Evolutionary conservation across 2,888 invertebrate genomes (phyloP), one percentile per base, ranked within the genome.

Genomic region (Melolontha melolontha): DNA sequence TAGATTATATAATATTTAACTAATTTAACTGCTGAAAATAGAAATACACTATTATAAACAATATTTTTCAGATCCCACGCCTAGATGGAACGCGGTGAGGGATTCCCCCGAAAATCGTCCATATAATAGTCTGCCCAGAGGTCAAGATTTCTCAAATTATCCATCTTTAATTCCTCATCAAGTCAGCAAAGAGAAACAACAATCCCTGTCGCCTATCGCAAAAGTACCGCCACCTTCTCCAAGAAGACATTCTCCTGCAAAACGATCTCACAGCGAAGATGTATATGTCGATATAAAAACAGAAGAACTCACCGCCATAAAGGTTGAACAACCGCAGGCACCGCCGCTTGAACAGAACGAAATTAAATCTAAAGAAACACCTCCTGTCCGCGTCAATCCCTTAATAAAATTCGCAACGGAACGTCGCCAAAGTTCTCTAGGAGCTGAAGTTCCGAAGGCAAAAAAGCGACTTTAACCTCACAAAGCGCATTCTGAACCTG

Each of bases 111-210:
- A 89, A 79, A 81, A 87, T 77, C 83, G 87, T 72, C 83, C 88
- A 66, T 86, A 88, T 79, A 86, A 87, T 73, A 90, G 89, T 76
- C 79, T 90, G 34, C 89, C 89, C 14, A 83, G 88, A 57, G 85
- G 86, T 34, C 87, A 85, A 72, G 85, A 86, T 72, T 84, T 84
- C 70, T 80, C 76, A 71, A 79, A 79, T 71, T 83, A 82, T 71
- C 83, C 83, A n/a, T 79, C 82, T 8, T 73, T 83, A 59, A 75
- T 75, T 51, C 67, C 78, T 5, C 79, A 81, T 66, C 79, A 77
- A 57, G 65, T 66, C 49, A 52, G 17, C 52, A 57, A 63, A 34
- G 29, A 50, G n/a, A 59, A 62, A 12, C 14, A 59, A 27, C 27
- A 14, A 12, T 27, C 49, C 27, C 49, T 55, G 10, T 14, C 57